Conservation (phyloP, 2,888 invertebrate species). For the Microctonus hyperodae region DNA sequence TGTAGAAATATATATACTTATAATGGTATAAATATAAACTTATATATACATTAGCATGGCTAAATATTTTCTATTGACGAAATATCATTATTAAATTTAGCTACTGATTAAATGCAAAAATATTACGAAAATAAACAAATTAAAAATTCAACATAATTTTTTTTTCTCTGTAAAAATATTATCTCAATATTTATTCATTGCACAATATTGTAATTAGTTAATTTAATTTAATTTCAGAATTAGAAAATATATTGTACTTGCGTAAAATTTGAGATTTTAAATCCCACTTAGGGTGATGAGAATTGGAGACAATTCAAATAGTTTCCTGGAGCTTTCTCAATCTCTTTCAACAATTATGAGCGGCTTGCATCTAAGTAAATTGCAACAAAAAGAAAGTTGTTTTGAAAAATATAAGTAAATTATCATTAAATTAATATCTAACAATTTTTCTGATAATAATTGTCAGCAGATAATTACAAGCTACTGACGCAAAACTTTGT, state of each 20-base stretch:
- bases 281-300: background rate
- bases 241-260: constrained; percentile 16
- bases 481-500: background rate
- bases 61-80: background rate
- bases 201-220: background rate
- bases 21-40: background rate
- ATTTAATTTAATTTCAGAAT: constrained; percentile 14
- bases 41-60: background rate
- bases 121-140: background rate
- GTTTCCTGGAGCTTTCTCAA: constrained; percentile 21
- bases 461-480: background rate
- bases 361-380: constrained; percentile 16
- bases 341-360: constrained; percentile 14
- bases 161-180: background rate
- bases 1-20: too few relatives aligned
- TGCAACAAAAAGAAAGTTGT: constrained; percentile 22
- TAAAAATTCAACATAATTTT: too few relatives aligned
- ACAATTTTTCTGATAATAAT: background rate
- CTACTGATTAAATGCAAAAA: background rate
- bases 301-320: constrained; percentile 16
- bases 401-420: background rate
- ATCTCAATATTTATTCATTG: background rate
- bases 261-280: background rate
- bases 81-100: background rate
- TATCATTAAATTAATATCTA: constrained; percentile 1